Base-by-base conservation (phyloP, 2,888 invertebrate genomes). In the Fragum sueziense region DNA sequence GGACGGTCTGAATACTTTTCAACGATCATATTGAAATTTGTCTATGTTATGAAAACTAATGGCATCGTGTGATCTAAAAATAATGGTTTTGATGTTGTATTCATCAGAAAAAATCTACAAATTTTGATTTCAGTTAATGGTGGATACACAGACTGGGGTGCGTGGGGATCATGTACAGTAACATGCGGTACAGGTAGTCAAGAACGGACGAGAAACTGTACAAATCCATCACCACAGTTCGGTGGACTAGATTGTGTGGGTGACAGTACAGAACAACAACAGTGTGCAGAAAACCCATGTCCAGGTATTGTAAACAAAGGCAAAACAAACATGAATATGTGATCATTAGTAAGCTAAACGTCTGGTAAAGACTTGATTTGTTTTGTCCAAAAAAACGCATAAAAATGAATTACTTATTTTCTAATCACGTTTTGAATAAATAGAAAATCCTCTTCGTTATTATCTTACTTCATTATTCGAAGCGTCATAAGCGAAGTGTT, bases 181-280 rank as follows among this genome's bases (percentile, higher is more conserved):
- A 70, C 76, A 37, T 82, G 82, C 62, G 76, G 74, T 22, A 62
- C 69, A 20, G 82, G 82, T 20, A 51, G 20, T 27, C 52, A 73
- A 29, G 33, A 62, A 4, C 34, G 82, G 7, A 52, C 61, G 1
- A 37, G 82, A 7, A 41, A 59, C 2, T 82, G 82, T 69, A 52
- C 69, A 2, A 69, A 52, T 25, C 73, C 73, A 22, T 29, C 2
- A 27, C 68, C 74, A 3, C 68, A 74, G 33, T 74, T 68, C 81
- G 88, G 87, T 33, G 91, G 91, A 9, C 65, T 37, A 9, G 74
- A 74, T 41, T 91, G 91, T 79, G 31, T 69, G 0, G 90, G 89
- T 1, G 70, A 67, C 11, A 52, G n/a, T 17, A 73, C 70, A 7
- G 84, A 88, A 9, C 81, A 74, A 7, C 78, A 84, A 59, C 70